These are phyloP conservation scores for Periophthalmus magnuspinnatus DNA, from an alignment of 2,797 vertebrate genomes.

Conservation along the genomic window DNA sequence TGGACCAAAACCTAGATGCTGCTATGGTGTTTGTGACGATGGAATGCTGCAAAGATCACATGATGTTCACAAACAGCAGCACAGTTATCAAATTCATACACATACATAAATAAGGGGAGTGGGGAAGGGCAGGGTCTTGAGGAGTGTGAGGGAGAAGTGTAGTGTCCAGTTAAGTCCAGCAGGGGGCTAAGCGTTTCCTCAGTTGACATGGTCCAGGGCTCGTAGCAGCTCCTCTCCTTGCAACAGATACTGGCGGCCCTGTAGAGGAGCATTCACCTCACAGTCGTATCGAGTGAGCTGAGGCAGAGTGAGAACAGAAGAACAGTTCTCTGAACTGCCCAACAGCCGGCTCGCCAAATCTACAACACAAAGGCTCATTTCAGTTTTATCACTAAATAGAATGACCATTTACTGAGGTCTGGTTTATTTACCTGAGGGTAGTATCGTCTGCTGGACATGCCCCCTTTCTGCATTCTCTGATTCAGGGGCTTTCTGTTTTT, in stretches of 20 bases:
- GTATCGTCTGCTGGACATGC: conserved; percentile 81
- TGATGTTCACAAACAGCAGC: conserved; percentile 68
- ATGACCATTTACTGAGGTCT: neutral
- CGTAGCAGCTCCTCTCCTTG: conserved; percentile 96
- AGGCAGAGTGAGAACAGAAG: conserved; percentile 83
- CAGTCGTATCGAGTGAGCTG: conserved; percentile 97
- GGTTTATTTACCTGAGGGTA: conserved; percentile 85
- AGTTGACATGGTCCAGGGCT: conserved; percentile 97
- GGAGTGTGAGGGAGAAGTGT: conserved; percentile 79
- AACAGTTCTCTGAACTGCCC: conserved; percentile 80
- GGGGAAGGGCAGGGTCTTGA: conserved; percentile 61
- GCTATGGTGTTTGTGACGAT: conserved; percentile 64
- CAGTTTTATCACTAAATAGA: neutral
- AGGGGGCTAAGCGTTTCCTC: conserved; percentile 74
- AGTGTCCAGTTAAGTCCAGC: conserved; percentile 89
- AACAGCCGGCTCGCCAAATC: conserved; percentile 90
- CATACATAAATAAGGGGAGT: conserved; percentile 77
- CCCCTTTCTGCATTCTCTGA: conserved; percentile 60
- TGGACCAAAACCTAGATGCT: conserved; percentile 58
- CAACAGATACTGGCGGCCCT: conserved; percentile 92
- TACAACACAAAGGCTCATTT: conserved; percentile 38
- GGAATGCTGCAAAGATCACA: conserved; percentile 73
- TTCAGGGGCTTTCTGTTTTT: conserved; percentile 86
- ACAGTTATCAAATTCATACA: conserved; percentile 58
- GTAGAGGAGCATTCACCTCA: conserved; percentile 95